These are phyloP conservation scores for Apolygus lucorum DNA, from an alignment of 1,140 invertebrate species.

Conservation along the genomic window DNA sequence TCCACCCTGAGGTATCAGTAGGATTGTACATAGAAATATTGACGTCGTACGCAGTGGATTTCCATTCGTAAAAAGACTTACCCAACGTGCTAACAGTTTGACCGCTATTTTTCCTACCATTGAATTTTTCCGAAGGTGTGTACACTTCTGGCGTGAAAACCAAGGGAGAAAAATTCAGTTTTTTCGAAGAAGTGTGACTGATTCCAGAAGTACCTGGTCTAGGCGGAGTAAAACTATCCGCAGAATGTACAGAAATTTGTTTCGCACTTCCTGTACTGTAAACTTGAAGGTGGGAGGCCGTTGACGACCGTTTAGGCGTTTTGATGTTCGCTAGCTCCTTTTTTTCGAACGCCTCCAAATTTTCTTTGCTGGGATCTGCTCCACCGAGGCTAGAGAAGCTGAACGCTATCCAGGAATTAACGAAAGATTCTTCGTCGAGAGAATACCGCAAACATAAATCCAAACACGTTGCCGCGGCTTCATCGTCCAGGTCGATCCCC, in stretches of 20 bases:
- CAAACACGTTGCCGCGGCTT: neutral
- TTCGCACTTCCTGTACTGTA: neutral
- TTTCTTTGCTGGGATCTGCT: neutral
- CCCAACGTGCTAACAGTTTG: conserved; percentile 39
- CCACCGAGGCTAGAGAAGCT: neutral
- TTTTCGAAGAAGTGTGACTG: neutral
- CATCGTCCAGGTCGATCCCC: neutral
- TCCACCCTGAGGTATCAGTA: conserved; percentile 41
- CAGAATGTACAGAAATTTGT: neutral
- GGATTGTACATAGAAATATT: conserved; percentile 20
- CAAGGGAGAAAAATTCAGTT: conserved; percentile 31
- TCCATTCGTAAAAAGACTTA: conserved; percentile 39
- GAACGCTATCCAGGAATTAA: conserved; percentile 13
- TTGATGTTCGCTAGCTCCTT: neutral
- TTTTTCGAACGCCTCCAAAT: conserved; percentile 11
- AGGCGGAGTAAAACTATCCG: neutral
- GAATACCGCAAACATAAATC: conserved; percentile 2
- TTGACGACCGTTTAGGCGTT: conserved; percentile 1
- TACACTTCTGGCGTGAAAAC: conserved; percentile 33
- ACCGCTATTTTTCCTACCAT: conserved; percentile 45
- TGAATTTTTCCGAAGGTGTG: conserved; percentile 47
- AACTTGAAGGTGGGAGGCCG: neutral
- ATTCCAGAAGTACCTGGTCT: neutral
- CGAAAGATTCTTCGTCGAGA: neutral
- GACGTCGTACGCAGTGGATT: conserved; percentile 39